Base-by-base conservation (phyloP, 2,113 vertebrate genomes). In the Clarias gariepinus region DNA sequence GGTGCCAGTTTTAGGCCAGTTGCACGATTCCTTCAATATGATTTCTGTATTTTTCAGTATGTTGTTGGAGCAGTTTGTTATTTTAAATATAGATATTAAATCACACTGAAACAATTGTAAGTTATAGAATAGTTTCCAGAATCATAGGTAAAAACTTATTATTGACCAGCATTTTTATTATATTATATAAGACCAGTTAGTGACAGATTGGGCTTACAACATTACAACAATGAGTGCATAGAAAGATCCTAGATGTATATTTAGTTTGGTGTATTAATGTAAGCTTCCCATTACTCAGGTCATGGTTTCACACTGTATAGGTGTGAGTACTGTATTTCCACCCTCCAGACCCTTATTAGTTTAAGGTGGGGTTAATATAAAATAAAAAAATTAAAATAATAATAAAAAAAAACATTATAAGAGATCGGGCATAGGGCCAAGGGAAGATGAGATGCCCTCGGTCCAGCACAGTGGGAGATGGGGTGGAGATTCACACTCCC, bases 311-410 rank as follows among this genome's bases (percentile, higher is more conserved):
- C 3, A 53, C 58, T 87, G 74, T 66, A 66, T 9, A 83, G 47
- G 71, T 55, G n/a, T n/a, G n/a, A n/a, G n/a, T n/a, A n/a, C n/a
- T n/a, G n/a, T n/a, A n/a, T n/a, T n/a, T n/a, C n/a, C n/a, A n/a
- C n/a, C n/a, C 73, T 87, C 73, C 69, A 30, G 85, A 69, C n/a
- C 12, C 36, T 79, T 90, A 84, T 89, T 89, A 87, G 63, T 87
- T 89, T 87, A 74, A 81, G 78, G 30, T 60, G 47, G 64, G 61
- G 76, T 57, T 78, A n/a, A 52, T 21, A 53, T 76, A 0, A 15
- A 53, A 33, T 30, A 21, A 16, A 55, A 53, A 41, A 33, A n/a
- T n/a, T n/a, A 23, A 52, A 25, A 2, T 10, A 53, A 53, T n/a
- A n/a, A n/a, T n/a, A 18, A n/a, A 76, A 74, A 58, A 78, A 86